Base-by-base conservation (phyloP, 2,113 vertebrate species). In the Haemorhous mexicanus region DNA sequence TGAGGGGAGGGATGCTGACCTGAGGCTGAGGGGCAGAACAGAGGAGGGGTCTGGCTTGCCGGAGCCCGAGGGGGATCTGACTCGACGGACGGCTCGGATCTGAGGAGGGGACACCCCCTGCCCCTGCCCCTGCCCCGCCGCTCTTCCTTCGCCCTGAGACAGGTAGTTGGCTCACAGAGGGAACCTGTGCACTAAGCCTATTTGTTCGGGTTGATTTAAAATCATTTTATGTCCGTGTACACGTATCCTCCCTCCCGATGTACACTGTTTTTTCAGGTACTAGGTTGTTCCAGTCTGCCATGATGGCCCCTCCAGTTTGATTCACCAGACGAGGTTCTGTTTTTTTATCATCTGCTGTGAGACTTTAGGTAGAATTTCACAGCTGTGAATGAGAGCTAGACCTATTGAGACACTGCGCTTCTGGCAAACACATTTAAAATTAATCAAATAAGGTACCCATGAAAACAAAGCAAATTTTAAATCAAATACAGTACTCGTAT, bases 81-180 rank as follows among this genome's bases (percentile, higher is more conserved):
- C 24, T 13, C 11, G 24, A 4, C 3, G 53, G 56, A 26, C 13
- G 6, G 47, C 17, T 11, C 22, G 2, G 33, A 3, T 9, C 13
- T 14, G 58, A 73, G 27, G 7, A 9, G 32, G 3, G 26, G 55
- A 6, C 19, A 1, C 3, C 6, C 7, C 44, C 8, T 13, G 37
- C 39, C 37, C 37, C 37, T 37, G 37, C 37, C 37, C 20, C 53
- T 13, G 30, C 4, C 1, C 15, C 0, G 4, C 3, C 26, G 8
- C 28, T 8, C 43, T 12, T 24, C 4, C 9, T 7, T 21, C 4
- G 10, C 6, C 2, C 22, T 0, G 2, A 1, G 19, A 11, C 37
- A 15, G 26, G 33, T 17, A 16, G 10, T 0, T 22, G 20, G 37
- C 1, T 24, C 14, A 2, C 7, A 5, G 32, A 13, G 16, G 13